Base-by-base conservation (phyloP, 2,888 invertebrate genomes). In the Rhagonycha fulva region DNA sequence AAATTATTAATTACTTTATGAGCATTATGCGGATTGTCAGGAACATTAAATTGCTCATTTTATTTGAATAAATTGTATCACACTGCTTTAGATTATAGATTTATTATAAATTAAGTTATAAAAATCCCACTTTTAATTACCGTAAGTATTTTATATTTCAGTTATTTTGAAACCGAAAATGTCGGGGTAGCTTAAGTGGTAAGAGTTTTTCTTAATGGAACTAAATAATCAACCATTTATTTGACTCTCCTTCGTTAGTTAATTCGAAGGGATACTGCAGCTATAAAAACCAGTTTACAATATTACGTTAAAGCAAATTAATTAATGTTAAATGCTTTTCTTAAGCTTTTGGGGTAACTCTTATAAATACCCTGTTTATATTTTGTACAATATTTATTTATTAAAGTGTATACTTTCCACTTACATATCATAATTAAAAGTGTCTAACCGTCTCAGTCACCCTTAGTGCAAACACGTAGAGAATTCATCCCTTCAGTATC, bases 371-470 rank as follows among this genome's bases (percentile, higher is more conserved):
- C 14, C 26, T 26, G 63, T 66, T 66, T 66, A 66, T 26, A 66
- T 24, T 66, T 24, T 66, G 63, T 66, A 24, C 26, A 66, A 66
- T 66, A 26, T 66, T 66, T 66, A 66, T 66, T 66, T 66, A 66
- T 66, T 66, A 66, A 32, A 68, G 82, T 84, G 82, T 84, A 82
- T 83, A 79, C 79, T 82, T 82, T 66, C 63, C 84, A 84, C 84
- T 84, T 84, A 84, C 83, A 84, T 80, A 81, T 81, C 81, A 76
- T 85, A 85, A 85, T 85, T 85, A 85, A 85, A 85, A 84, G 84
- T 83, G 83, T 83, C 84, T 83, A 82, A 84, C 82, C 81, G 82
- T 80, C 81, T 80, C 79, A 76, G 80, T 81, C 82, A 77, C 85
- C 84, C 84, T 84, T 83, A 83, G 74, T 77, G 83, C 81, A 85